Base-by-base conservation (phyloP, 1,140 invertebrate species). In the Bombus huntii region DNA sequence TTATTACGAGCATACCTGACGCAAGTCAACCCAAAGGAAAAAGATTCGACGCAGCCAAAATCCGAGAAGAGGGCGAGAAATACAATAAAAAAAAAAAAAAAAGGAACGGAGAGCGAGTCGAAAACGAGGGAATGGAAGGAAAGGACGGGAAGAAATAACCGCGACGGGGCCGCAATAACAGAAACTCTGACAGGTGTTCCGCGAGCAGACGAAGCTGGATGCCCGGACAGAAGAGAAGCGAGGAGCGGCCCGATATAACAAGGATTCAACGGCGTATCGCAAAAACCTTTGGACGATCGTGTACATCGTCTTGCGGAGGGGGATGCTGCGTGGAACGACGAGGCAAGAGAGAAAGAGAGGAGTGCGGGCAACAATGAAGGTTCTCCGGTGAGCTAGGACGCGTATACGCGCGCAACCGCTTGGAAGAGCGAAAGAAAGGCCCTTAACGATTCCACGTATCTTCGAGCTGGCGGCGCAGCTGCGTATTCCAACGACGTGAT, bases 391-490 rank as follows among this genome's bases (percentile, higher is more conserved):
- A 37, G 66, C 18, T 79, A 72, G 47, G 65, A 80, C 31, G 37
- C 39, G 76, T 62, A 31, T 53, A 53, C 34, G 68, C 68, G 68
- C 22, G 70, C 25, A 44, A 31, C 25, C 22, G 39, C 53, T 47
- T 68, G 37, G 31, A 72, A 28, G 34, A 71, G 62, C 70, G 76
- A 83, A 90, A 90, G 88, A 90, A 90, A 90, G 72, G 83, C 75
- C 83, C 57, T 81, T 90, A 90, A 90, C 89, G 89, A 90, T 90
- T 90, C 89, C 81, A 70, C 89, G 89, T 90, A 90, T 84, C 85
- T 78, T 53, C 59, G 79, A 65, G 75, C n/a, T 22, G 59, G 57
- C 28, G 81, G 34, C 79, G 82, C 84, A 89, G 79, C 81, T 91
- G 82, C 80, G 88, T 87, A 81, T 84, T 34, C 42, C 31, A 81